phyloP scores from a whole-genome alignment of 2,797 vertebrate genomes.

The Myotis daubentonii region DNA sequence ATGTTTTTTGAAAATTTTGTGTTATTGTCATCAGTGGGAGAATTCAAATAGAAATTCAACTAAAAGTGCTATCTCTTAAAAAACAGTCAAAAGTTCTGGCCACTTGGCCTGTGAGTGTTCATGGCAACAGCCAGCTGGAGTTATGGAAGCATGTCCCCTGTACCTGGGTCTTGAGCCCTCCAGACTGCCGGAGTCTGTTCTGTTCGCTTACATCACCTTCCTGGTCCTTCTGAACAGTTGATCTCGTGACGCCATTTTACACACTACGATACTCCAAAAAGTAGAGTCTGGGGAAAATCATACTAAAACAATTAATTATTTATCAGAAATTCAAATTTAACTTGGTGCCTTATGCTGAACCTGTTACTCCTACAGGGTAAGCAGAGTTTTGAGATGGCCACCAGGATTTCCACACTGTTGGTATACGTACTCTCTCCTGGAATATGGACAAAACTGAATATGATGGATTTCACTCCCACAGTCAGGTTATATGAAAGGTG shows the following conservation, averaged over 20 bases:
- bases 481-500: neutral
- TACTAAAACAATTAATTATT: neutral
- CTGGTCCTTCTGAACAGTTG: neutral
- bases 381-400: neutral
- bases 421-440: neutral
- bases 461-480: neutral
- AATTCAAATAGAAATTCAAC: neutral
- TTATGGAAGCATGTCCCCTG: accelerated
- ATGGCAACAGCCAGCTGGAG: neutral
- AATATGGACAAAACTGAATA: neutral
- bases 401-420: neutral
- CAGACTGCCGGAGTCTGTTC: neutral
- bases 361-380: neutral
- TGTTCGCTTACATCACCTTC: neutral
- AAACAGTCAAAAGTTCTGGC: neutral
- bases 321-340: neutral
- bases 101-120: neutral
- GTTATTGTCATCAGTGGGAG: neutral
- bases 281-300: neutral
- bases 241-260: neutral
- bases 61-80: neutral
- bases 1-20: neutral
- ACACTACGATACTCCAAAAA: neutral
- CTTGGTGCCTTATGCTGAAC: neutral
- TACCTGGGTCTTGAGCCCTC: accelerated